phyloP scores from a whole-genome alignment of 2,113 vertebrate species.

The Trichechus manatus region DNA sequence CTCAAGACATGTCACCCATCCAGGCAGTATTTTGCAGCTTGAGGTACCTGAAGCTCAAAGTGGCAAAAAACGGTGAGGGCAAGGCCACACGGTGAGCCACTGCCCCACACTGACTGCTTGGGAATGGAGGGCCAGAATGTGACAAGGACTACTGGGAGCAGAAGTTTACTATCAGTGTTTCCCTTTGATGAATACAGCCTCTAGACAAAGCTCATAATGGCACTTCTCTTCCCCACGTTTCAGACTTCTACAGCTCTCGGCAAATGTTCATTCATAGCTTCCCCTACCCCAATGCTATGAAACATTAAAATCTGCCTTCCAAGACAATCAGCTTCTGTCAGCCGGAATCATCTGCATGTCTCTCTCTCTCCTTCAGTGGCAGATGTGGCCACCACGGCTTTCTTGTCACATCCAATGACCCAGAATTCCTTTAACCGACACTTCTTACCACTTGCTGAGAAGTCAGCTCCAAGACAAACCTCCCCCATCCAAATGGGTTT shows the following conservation, averaged over 20 bases:
- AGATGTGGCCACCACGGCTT: background rate
- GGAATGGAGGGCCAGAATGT: background rate
- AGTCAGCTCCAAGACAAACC: background rate
- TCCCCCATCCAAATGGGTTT: background rate
- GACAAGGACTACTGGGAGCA: background rate
- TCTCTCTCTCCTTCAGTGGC: background rate
- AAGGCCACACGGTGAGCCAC: background rate
- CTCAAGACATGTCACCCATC: background rate
- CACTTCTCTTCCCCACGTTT: background rate
- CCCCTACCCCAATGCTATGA: background rate
- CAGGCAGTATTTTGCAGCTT: background rate
- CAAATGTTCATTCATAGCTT: background rate
- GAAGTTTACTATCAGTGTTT: background rate
- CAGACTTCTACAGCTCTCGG: background rate
- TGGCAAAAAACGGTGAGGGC: background rate
- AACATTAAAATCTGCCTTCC: background rate
- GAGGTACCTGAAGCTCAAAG: background rate
- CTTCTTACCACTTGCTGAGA: background rate
- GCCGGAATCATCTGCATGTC: fast-evolving
- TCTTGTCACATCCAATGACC: fast-evolving
- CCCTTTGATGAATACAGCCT: background rate
- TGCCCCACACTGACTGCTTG: fast-evolving
- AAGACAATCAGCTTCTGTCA: background rate
- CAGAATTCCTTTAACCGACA: background rate
- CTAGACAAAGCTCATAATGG: background rate